Conservation (phyloP, 2,888 invertebrate species). For the Argyresthia goedartella region DNA sequence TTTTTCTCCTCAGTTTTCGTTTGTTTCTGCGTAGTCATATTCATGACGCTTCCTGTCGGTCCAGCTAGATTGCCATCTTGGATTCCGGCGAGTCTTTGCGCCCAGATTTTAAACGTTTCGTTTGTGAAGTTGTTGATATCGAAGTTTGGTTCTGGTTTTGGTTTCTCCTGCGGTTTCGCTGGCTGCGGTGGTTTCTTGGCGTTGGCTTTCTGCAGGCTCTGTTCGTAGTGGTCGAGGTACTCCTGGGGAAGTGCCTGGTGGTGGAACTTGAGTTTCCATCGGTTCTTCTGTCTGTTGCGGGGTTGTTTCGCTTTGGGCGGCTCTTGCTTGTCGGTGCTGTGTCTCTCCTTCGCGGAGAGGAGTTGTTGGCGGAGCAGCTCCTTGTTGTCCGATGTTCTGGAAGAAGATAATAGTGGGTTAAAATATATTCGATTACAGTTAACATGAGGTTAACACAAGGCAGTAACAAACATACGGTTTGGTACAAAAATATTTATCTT, state of each 20-base stretch:
- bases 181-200: slow-evolving; percentile 32
- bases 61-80: slow-evolving; percentile 60
- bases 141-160: slow-evolving; percentile 37
- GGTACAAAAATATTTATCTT: too few species aligned
- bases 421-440: neutral
- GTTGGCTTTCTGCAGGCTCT: slow-evolving; percentile 71
- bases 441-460: neutral
- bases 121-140: slow-evolving; percentile 47
- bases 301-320: slow-evolving; percentile 42
- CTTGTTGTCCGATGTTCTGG: slow-evolving; percentile 55
- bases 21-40: slow-evolving; percentile 29
- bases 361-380: slow-evolving; percentile 56
- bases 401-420: slow-evolving; percentile 15
- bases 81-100: slow-evolving; percentile 80
- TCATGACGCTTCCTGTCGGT: slow-evolving; percentile 8
- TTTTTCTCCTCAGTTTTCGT: slow-evolving; percentile 39
- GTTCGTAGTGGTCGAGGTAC: slow-evolving; percentile 84
- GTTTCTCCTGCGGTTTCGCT: slow-evolving; percentile 35
- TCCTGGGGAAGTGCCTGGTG: slow-evolving; percentile 85
- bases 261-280: slow-evolving; percentile 84
- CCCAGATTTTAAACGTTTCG: slow-evolving; percentile 80
- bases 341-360: slow-evolving; percentile 49
- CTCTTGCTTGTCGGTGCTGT: slow-evolving; percentile 17
- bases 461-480: neutral
- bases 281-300: slow-evolving; percentile 71